These are phyloP conservation scores for Lampris megalopsis DNA, from an alignment of 2,113 vertebrate genomes.

Conservation along the genomic window DNA sequence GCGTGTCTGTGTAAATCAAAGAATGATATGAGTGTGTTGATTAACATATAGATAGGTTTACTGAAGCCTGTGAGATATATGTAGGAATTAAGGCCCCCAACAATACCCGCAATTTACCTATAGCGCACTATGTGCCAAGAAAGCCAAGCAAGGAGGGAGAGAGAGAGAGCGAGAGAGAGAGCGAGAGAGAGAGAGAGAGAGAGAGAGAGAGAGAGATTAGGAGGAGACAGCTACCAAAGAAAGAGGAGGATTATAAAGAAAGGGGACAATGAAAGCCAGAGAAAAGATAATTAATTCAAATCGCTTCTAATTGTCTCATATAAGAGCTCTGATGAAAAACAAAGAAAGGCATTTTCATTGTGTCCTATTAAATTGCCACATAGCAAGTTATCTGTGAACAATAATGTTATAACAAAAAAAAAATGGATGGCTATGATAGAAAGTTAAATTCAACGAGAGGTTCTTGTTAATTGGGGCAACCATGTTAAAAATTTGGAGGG, in stretches of 20 bases:
- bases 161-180: neutral
- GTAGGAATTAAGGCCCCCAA: constrained; percentile 12
- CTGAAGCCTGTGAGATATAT: constrained; percentile 22
- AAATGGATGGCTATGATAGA: no score
- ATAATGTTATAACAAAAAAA: no score
- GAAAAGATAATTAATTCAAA: no score
- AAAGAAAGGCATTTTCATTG: no score
- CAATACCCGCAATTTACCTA: constrained; percentile 23
- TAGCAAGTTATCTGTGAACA: no score
- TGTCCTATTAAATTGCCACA: no score
- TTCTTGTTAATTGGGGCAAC: no score
- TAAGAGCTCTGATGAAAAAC: no score
- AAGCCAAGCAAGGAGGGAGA: neutral
- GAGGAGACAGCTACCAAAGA: neutral
- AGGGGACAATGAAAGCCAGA: neutral
- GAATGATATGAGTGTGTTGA: constrained; percentile 18
- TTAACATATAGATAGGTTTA: constrained; percentile 64
- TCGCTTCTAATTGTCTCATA: no score
- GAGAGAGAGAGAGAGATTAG: neutral
- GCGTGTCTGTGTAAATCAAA: neutral
- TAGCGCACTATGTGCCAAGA: constrained; percentile 1
- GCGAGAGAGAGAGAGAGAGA: neutral
- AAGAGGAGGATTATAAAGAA: neutral
- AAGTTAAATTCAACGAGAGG: no score
- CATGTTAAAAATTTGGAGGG: no score